These are phyloP conservation scores for Battus philenor DNA, from an alignment of 1,140 invertebrate genomes.

Conservation along the genomic window DNA sequence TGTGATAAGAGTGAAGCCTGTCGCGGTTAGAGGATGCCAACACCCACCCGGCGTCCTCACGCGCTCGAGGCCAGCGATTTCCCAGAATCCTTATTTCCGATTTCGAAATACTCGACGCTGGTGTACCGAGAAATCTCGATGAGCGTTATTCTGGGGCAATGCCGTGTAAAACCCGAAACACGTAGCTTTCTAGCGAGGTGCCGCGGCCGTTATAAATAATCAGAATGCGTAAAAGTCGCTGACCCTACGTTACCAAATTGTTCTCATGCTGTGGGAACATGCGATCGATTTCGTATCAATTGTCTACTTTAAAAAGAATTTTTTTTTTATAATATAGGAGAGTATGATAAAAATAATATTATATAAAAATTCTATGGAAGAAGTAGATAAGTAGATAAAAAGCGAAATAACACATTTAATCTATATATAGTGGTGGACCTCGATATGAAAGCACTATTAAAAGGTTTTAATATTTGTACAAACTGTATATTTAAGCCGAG, in stretches of 20 bases:
- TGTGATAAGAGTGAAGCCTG: slow-evolving; percentile 2
- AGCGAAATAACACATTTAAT: too few species aligned
- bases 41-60: slow-evolving; percentile 31
- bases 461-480: too few species aligned
- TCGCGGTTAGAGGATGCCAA: neutral
- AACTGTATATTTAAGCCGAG: too few species aligned
- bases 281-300: too few species aligned
- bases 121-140: slow-evolving; percentile 62
- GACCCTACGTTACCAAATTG: slow-evolving; percentile 46
- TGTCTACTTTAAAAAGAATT: too few species aligned
- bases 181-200: slow-evolving; percentile 56
- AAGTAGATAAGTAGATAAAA: too few species aligned
- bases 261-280: too few species aligned
- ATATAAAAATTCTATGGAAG: too few species aligned
- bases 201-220: slow-evolving; percentile 58
- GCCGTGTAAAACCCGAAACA: slow-evolving; percentile 61
- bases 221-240: slow-evolving; percentile 59
- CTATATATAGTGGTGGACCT: too few species aligned
- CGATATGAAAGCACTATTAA: too few species aligned
- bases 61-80: slow-evolving; percentile 54
- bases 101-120: slow-evolving; percentile 62
- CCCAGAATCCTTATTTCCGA: slow-evolving; percentile 70
- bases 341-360: too few species aligned
- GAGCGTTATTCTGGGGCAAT: slow-evolving; percentile 63
- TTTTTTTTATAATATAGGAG: too few species aligned